These are phyloP conservation scores for Cynocephalus volans DNA, from an alignment of 2,113 vertebrate species.

Conservation along the genomic window DNA sequence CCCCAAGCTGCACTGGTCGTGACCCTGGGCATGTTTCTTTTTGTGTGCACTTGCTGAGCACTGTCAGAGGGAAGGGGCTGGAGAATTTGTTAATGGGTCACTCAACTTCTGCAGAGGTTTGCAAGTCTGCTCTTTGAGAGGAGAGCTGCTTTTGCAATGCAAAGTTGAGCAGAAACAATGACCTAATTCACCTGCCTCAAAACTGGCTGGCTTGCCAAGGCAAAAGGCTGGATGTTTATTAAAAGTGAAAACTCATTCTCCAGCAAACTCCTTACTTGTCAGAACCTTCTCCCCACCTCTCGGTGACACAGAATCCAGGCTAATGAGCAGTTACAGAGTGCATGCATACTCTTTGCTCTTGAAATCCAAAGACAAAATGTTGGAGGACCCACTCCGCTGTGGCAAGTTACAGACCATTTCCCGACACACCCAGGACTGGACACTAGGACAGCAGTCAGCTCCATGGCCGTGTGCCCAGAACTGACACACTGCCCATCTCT, in stretches of 20 bases:
- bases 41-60: not conserved
- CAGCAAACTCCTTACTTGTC: not conserved
- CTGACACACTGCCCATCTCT: not conserved
- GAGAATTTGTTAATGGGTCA: not conserved
- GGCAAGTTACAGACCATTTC: not conserved
- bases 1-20: not conserved
- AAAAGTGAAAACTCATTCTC: constrained; percentile 56
- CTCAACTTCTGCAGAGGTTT: constrained; percentile 5
- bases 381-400: not conserved
- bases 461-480: not conserved
- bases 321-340: not conserved
- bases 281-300: not conserved
- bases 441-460: not conserved
- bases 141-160: not conserved
- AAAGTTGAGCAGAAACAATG: constrained; percentile 37
- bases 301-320: not conserved
- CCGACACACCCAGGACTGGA: not conserved
- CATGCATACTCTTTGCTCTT: not conserved
- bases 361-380: not conserved
- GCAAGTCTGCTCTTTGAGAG: not conserved
- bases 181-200: constrained; percentile 12
- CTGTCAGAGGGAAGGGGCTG: not conserved
- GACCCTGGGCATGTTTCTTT: not conserved
- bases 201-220: not conserved
- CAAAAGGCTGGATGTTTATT: not conserved